Percentiles rank a stretch among this genome's conserved stretches.
Evolutionary conservation across 2,797 vertebrate species (phyloP).

Genomic region (Chrysocyon brachyurus): DNA sequence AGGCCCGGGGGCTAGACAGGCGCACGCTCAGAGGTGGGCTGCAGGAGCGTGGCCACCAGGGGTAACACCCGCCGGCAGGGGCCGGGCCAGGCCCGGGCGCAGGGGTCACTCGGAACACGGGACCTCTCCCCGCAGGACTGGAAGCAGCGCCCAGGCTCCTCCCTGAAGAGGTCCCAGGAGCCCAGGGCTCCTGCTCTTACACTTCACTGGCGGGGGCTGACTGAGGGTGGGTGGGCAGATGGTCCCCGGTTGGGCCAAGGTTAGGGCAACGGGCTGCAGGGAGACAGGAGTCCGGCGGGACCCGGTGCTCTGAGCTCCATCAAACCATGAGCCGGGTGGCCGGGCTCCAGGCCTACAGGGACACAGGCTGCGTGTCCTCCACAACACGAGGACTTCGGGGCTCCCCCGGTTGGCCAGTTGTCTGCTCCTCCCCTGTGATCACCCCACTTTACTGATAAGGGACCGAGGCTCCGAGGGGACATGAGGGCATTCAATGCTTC

Average conservation of each 20-base stretch:
- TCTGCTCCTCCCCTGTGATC: not conserved
- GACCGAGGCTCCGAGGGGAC: not conserved
- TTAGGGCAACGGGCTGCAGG: no score
- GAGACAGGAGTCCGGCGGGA: no score
- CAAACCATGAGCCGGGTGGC: not conserved
- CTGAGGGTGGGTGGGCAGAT: not conserved
- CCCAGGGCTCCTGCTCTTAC: no score
- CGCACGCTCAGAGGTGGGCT: rapidly evolving
- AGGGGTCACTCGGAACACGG: no score
- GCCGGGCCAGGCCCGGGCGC: not conserved
- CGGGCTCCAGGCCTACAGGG: not conserved
- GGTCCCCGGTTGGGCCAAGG: no score
- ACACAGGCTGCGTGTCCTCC: not conserved
- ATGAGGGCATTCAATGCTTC: not conserved
- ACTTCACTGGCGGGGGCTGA: no score
- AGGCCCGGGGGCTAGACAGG: rapidly evolving
- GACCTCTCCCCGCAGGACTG: not conserved
- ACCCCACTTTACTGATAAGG: not conserved
- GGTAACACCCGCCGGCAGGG: rapidly evolving
- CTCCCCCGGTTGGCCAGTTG: no score
- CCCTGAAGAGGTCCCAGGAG: no score
- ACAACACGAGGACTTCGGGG: not conserved
- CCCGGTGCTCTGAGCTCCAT: no score
- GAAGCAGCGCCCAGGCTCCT: no score
- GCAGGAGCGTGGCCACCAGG: not conserved